Evolutionary conservation across 2,113 vertebrate species (phyloP).

Genomic region (Heterocephalus glaber): DNA sequence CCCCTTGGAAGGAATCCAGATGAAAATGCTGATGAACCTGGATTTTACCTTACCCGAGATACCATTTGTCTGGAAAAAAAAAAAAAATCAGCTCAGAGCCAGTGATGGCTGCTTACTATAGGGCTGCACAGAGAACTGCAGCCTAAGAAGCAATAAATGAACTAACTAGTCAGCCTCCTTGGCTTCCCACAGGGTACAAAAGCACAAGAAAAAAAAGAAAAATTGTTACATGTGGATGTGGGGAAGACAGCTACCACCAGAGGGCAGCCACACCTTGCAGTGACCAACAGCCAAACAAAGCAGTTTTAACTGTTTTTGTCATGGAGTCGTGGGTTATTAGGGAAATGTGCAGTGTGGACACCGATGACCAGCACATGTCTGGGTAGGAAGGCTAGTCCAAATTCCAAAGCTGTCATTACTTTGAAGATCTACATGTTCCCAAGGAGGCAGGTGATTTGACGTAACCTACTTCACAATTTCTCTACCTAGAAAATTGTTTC

Average conservation of each 20-base stretch:
- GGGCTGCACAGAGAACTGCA: neutral
- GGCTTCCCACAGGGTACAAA: neutral
- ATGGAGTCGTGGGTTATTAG: neutral
- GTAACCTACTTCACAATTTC: neutral
- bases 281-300: neutral
- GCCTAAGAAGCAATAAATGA: neutral
- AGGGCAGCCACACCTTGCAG: constrained; percentile 59
- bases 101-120: neutral
- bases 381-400: neutral
- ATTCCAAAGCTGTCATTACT: neutral
- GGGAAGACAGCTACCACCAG: constrained; percentile 60
- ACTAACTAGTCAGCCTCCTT: neutral
- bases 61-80: neutral
- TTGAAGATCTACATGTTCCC: neutral
- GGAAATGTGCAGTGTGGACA: neutral
- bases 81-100: neutral
- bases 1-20: neutral
- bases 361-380: neutral
- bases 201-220: too few relatives aligned
- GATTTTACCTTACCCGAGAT: neutral
- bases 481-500: neutral
- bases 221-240: neutral
- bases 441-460: neutral
- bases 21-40: neutral
- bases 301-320: neutral